These are phyloP conservation scores for Triplophysa yarkandensis DNA, from an alignment of 2,797 vertebrate genomes.

Conservation along the genomic window DNA sequence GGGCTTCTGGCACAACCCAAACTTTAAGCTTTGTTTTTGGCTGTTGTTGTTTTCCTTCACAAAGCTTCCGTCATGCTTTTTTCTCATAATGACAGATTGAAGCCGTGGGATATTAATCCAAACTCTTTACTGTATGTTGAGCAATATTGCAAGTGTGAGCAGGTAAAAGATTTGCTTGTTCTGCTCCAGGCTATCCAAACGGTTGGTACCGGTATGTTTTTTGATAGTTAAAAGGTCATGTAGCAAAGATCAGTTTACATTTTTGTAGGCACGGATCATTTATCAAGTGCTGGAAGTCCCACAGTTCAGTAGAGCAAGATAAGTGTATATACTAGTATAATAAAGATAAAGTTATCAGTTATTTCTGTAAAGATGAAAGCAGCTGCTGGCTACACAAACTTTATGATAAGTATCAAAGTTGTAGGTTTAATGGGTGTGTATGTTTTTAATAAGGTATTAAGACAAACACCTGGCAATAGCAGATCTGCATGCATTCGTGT, in stretches of 20 bases:
- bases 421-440: constrained; percentile 51
- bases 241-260: constrained; percentile 28
- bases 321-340: constrained; percentile 32
- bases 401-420: constrained; percentile 46
- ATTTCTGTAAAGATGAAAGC: constrained; percentile 33
- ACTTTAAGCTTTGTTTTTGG: constrained; percentile 41
- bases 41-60: constrained; percentile 28
- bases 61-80: constrained; percentile 45
- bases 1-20: constrained; percentile 64
- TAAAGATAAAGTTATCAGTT: constrained; percentile 42
- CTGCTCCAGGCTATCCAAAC: constrained; percentile 42
- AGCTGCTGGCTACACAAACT: constrained; percentile 32
- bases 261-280: constrained; percentile 4
- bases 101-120: constrained; percentile 43
- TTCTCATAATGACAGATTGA: constrained; percentile 50
- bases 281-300: constrained; percentile 30
- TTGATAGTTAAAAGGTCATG: constrained; percentile 44
- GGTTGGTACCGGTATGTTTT: constrained; percentile 37
- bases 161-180: constrained; percentile 47
- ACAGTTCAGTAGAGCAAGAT: constrained; percentile 12
- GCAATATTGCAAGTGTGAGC: constrained; percentile 38
- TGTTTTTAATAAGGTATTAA: constrained; percentile 37
- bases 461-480: constrained; percentile 26
- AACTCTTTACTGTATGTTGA: constrained; percentile 26
- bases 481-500: constrained; percentile 11